Evolutionary conservation across 2,113 vertebrate genomes (phyloP).

Genomic region (Fulica atra): DNA sequence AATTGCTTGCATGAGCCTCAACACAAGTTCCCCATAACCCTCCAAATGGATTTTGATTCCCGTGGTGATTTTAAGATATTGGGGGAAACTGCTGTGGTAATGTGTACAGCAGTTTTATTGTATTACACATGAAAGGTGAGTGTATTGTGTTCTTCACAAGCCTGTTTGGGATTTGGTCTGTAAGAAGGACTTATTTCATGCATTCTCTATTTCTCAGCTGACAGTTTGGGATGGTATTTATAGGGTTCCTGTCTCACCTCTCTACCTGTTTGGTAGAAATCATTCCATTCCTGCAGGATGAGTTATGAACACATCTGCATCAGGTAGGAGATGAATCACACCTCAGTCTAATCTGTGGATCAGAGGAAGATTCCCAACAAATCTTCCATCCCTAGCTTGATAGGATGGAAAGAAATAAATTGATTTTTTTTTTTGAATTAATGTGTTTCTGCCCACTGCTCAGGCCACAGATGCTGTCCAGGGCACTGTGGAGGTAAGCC

Average conservation of each 20-base stretch:
- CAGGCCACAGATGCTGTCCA: rapidly evolving
- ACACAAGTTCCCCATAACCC: not conserved
- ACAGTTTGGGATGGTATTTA: not conserved
- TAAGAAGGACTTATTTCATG: not conserved
- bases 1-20: not conserved
- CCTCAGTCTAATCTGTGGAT: not conserved
- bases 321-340: not conserved
- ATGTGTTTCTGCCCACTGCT: not conserved
- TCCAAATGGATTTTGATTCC: not conserved
- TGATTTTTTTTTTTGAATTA: not conserved
- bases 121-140: not conserved
- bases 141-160: not conserved
- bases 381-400: not conserved
- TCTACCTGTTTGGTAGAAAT: not conserved
- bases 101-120: not conserved
- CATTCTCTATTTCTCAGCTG: not conserved
- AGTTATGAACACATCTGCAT: not conserved
- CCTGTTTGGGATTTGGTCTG: not conserved
- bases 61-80: not conserved
- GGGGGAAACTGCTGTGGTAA: not conserved
- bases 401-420: not conserved
- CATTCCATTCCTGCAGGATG: not conserved
- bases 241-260: not conserved
- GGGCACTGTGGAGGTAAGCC: not conserved
- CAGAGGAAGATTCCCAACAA: not conserved